Conservation (phyloP, 1,140 invertebrate genomes). For the Grapholita molesta region DNA sequence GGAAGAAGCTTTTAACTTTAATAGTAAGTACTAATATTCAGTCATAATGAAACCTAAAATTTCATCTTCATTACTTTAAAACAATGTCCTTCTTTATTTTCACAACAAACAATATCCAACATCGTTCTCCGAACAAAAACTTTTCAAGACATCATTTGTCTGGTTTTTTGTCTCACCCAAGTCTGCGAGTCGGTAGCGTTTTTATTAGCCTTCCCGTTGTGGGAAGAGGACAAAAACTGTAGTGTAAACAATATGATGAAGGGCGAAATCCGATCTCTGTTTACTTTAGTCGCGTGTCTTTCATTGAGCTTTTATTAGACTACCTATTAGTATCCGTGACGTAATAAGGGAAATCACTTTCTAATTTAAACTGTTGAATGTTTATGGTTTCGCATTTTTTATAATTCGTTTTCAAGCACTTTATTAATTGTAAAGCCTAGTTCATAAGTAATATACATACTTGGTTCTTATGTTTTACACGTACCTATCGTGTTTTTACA, state of each 20-base stretch:
- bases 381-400: not conserved
- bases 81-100: not conserved
- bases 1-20: no score
- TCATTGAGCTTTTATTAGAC: conserved; percentile 13
- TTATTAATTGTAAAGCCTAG: no score
- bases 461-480: no score
- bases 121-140: not conserved
- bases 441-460: no score
- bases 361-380: not conserved
- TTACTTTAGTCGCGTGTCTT: conserved; percentile 16
- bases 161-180: conserved; percentile 42
- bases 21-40: no score
- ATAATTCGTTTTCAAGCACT: no score
- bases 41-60: not conserved
- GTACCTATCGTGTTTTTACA: no score
- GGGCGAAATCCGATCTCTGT: conserved; percentile 13
- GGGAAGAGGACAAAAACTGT: conserved; percentile 10
- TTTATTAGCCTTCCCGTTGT: conserved; percentile 46
- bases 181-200: conserved; percentile 56
- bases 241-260: conserved; percentile 14
- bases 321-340: not conserved
- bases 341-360: not conserved
- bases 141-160: conserved; percentile 50
- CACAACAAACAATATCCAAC: not conserved
- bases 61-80: not conserved